phyloP scores from a whole-genome alignment of 1,140 invertebrate genomes.

The Cephus cinctus region DNA sequence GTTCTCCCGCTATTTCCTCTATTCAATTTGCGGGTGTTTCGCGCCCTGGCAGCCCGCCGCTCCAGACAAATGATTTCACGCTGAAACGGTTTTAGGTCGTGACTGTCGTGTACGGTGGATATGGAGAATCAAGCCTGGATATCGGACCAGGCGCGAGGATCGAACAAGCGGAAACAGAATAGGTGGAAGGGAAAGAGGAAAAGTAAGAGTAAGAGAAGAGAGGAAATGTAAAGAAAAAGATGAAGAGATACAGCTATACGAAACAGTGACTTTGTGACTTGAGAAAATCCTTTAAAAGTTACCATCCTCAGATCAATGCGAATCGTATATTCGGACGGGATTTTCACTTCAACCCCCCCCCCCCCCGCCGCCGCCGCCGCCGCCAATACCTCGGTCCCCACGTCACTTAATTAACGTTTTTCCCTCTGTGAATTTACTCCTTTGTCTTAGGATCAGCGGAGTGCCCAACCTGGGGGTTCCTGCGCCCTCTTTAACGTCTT shows the following conservation, averaged over 20 bases:
- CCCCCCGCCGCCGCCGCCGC: neutral
- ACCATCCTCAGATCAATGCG: constrained; percentile 10
- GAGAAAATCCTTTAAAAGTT: no score
- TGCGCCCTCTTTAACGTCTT: neutral
- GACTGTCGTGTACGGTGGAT: constrained; percentile 6
- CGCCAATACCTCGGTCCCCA: no score
- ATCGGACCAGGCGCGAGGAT: neutral
- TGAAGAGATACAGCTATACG: neutral
- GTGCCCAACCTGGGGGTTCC: neutral
- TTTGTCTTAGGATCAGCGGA: neutral
- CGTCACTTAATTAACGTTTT: no score
- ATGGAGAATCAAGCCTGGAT: neutral
- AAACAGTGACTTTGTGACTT: no score
- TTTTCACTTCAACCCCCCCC: neutral
- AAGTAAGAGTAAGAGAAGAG: neutral
- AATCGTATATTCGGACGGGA: constrained; percentile 5
- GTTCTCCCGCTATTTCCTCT: constrained; percentile 11
- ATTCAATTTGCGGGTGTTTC: constrained; percentile 19
- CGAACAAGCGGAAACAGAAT: no score
- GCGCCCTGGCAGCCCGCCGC: neutral
- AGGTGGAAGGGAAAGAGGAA: neutral
- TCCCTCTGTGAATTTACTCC: neutral
- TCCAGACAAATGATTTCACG: constrained; percentile 17
- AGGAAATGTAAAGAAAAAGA: neutral
- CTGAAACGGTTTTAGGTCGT: constrained; percentile 9